Percentiles rank a stretch among this genome's conserved stretches.
These are phyloP conservation scores for Danio jaintianensis DNA, from an alignment of 2,797 vertebrate species.

Conservation along the genomic window DNA sequence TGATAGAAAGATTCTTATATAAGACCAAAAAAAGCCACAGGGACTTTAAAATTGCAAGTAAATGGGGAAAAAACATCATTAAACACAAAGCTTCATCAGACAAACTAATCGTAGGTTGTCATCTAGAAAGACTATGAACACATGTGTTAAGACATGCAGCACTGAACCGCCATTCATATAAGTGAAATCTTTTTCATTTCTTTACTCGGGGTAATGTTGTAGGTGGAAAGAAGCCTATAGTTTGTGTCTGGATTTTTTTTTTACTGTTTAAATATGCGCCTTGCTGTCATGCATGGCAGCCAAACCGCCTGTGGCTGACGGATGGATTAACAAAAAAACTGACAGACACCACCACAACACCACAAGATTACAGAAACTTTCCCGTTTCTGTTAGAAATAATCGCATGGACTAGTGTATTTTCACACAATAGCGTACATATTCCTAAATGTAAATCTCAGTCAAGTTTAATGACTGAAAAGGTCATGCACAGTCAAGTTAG, in stretches of 20 bases:
- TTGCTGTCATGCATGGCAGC: slow-evolving; percentile 27
- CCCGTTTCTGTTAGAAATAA: slow-evolving; percentile 49
- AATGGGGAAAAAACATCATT: slow-evolving; percentile 32
- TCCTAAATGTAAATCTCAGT: background rate
- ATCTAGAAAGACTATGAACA: slow-evolving; percentile 27
- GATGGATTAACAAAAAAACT: slow-evolving; percentile 59
- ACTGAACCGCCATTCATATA: slow-evolving; percentile 20
- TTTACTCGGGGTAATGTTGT: slow-evolving; percentile 33
- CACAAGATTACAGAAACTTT: slow-evolving; percentile 59
- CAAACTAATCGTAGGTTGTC: slow-evolving; percentile 54
- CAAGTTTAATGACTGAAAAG: background rate
- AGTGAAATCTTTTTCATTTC: slow-evolving; percentile 44
- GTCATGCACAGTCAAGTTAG: background rate
- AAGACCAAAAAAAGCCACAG: background rate
- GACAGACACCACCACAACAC: slow-evolving; percentile 56
- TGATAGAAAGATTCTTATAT: slow-evolving; percentile 2
- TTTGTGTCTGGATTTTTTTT: slow-evolving; percentile 64
- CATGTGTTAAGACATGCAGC: slow-evolving; percentile 50
- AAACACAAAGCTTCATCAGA: slow-evolving; percentile 47
- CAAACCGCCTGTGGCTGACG: slow-evolving; percentile 52
- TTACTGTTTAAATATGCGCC: slow-evolving; percentile 55
- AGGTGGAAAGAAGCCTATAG: slow-evolving; percentile 43
- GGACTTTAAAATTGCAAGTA: background rate
- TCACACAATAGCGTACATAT: slow-evolving; percentile 18
- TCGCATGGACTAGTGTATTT: slow-evolving; percentile 18